Base-by-base conservation (phyloP, 2,797 vertebrate genomes). In the Parambassis ranga region DNA sequence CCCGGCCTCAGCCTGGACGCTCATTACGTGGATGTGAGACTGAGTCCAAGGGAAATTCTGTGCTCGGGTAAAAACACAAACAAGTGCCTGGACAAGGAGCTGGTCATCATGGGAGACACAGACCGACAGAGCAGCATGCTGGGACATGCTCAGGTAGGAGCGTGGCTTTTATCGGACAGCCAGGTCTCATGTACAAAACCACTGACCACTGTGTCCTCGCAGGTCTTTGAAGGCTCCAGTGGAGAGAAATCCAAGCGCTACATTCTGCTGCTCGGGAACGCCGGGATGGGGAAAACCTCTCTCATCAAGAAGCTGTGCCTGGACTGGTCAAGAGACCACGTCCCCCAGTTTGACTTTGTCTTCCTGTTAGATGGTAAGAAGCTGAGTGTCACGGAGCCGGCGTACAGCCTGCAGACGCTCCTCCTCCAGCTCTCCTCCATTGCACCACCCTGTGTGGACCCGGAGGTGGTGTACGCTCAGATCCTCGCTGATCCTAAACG, bases 201-300 rank as follows among this genome's bases (percentile, higher is more conserved):
- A 31, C 0, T 20, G 0, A 19, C 37, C 38, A 5, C 10, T 10
- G 56, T 71, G 28, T 47, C 13, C 33, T 26, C 2, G 36, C 70
- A 91, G 90, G 84, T 91, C 50, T 91, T 91, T 13, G 51, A 72
- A 19, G 56, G 35, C 19, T 51, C 63, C 13, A 47, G 56, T 9
- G 74, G 84, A 66, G 49, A 77, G 69, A 87, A 82, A 20, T 85
- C 91, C 10, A 94, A 91, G 20, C 89, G 71, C 4, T 90, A 93
- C 35, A 80, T 95, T 1, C 72, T 94, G 13, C 61, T 96, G 3
- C 75, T 98, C 11, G 95, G 95, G 14, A 94, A 93, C 55, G 91
- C 94, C 0, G 95, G 96, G 15, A 91, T 92, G 77, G 97, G 96
- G 2, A 99, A 99, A 86, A 97, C 92, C 38, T 89, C 89, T 2